A percentile compares a stretch with the other conserved stretches of the same genome.
phyloP scores from a whole-genome alignment of 2,797 vertebrate species.

The Scyliorhinus canicula region DNA sequence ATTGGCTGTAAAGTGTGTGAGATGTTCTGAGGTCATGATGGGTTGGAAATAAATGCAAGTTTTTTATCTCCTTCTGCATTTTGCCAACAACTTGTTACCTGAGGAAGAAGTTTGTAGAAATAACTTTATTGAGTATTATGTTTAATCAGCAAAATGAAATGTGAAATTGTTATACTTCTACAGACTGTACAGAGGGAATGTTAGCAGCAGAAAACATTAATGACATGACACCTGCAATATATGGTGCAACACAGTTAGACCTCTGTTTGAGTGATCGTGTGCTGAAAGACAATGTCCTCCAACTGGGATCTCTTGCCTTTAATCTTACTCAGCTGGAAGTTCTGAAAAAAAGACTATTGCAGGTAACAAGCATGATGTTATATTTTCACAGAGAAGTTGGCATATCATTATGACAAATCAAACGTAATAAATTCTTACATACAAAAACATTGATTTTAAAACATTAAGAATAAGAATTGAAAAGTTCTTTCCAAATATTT shows the following conservation, averaged over 20 bases:
- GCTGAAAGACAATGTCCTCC: slow-evolving; percentile 6
- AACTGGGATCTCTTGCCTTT: slow-evolving; percentile 5
- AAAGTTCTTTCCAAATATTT: not conserved
- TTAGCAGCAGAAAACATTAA: slow-evolving; percentile 9
- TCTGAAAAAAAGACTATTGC: slow-evolving; percentile 4
- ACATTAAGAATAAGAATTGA: not conserved
- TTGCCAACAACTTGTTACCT: not conserved
- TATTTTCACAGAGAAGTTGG: not conserved
- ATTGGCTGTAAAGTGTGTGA: not conserved
- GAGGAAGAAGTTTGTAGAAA: not conserved
- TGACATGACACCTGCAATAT: not conserved
- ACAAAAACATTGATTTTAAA: not conserved
- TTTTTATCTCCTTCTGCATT: not conserved
- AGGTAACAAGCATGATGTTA: not conserved
- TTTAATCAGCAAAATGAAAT: slow-evolving; percentile 24
- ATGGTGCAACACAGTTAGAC: not conserved
- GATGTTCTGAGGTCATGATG: not conserved
- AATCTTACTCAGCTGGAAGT: not conserved
- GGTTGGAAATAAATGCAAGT: not conserved
- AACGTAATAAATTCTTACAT: not conserved
- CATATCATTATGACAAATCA: not conserved
- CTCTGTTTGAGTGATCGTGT: slow-evolving; percentile 17
- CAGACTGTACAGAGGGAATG: not conserved
- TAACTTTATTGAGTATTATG: not conserved
- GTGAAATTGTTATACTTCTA: not conserved